Evolutionary conservation across 2,797 vertebrate species (phyloP), one percentile per base, ranked within the genome.

Genomic region (Onychomys torridus): DNA sequence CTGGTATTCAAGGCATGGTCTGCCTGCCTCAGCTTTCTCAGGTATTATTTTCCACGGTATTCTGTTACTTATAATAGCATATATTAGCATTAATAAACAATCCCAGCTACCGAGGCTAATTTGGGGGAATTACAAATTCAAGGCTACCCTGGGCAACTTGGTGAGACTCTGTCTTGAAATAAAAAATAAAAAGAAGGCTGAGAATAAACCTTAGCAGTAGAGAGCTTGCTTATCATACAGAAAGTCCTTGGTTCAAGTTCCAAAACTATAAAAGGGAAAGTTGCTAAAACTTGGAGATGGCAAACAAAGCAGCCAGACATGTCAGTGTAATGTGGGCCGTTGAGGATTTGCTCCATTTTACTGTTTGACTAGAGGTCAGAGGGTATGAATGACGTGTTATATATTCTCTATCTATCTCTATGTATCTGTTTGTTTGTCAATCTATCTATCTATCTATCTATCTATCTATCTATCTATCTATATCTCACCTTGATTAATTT

Each of bases 291-390:
- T 93, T 86, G 32, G 29, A 89, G 87, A 85, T 59, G 6, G 16
- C 6, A 27, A 21, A 32, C 43, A 5, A 43, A 89, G 13, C 6
- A 84, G 1, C 19, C 40, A 90, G 43, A 93, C 21, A 40, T 73
- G 73, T 82, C 40, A 93, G 6, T 83, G 37, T 71, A 71, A 95
- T 76, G 27, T 4, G 46, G 29, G 25, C 1, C 4, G 73, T 2
- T 11, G 3, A 81, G 59, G 40, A 79, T 21, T 83, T 69, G 34
- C 52, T 40, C 61, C 67, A 37, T 75, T 79, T 92, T 95, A 40
- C 61, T 85, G 8, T 92, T 77, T 89, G 89, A 49, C 82, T 69
- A n/a, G 29, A 96, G 46, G 57, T 19, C 16, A 93, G 29, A 40
- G 13, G 75, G 32, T 83, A 5, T 25, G 14, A 73, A 32, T 46